phyloP scores from a whole-genome alignment of 2,113 vertebrate genomes.

The Cyanocitta stelleri region DNA sequence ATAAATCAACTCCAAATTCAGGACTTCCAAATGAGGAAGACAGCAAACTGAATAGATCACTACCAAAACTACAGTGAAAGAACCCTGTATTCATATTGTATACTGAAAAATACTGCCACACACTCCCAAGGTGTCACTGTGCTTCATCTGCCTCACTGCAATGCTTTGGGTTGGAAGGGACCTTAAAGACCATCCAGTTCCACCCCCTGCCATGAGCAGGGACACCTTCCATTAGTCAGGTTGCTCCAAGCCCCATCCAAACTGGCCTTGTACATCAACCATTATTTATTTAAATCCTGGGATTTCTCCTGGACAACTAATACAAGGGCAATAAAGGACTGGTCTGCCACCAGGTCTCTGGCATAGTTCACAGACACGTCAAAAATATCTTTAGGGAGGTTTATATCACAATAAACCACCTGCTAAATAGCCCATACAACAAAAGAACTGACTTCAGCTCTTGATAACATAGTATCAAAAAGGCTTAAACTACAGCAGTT shows the following conservation, averaged over 20 bases:
- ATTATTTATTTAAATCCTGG: background rate
- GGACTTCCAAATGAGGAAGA: background rate
- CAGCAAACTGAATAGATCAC: background rate
- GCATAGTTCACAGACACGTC: background rate
- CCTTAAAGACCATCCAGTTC: background rate
- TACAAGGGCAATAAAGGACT: background rate
- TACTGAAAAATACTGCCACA: background rate
- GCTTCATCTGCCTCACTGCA: background rate
- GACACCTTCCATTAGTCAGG: background rate
- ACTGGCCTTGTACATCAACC: background rate
- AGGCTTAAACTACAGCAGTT: background rate
- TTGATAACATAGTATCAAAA: background rate
- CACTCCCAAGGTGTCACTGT: background rate
- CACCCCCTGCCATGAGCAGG: background rate
- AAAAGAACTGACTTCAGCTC: background rate
- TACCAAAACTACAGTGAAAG: background rate
- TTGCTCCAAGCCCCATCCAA: background rate
- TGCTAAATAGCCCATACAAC: background rate
- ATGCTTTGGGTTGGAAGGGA: background rate
- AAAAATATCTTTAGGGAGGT: background rate
- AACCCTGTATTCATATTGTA: rapidly evolving
- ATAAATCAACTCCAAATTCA: background rate
- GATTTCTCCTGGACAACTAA: background rate
- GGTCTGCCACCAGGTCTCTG: background rate
- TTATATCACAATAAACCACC: background rate